A percentile compares a stretch with the other conserved stretches of the same genome.
Conservation (phyloP, 2,797 vertebrate species). For the Ctenopoma kingsleyae region DNA sequence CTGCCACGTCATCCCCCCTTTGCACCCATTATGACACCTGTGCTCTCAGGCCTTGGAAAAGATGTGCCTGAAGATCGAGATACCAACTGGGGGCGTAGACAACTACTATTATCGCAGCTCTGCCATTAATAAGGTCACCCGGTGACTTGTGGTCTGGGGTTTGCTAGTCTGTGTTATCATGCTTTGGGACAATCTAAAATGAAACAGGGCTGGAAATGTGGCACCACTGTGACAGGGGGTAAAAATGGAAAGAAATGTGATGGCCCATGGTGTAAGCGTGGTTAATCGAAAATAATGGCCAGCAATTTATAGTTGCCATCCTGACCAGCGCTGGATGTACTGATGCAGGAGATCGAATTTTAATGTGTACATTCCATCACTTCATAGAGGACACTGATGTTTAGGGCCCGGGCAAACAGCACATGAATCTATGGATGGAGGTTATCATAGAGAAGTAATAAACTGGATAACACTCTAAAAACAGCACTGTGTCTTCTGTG, state of each 20-base stretch:
- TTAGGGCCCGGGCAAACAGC: constrained; percentile 64
- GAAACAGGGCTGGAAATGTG: constrained; percentile 69
- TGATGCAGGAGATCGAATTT: constrained; percentile 84
- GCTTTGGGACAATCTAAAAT: constrained; percentile 72
- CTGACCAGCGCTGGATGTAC: constrained; percentile 75
- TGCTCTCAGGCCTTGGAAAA: constrained; percentile 59
- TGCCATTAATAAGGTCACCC: constrained; percentile 70
- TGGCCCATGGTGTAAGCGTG: constrained; percentile 68
- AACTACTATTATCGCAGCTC: constrained; percentile 60
- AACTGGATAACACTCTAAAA: constrained; percentile 47
- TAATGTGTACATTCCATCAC: constrained; percentile 81
- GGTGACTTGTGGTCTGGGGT: constrained; percentile 63
- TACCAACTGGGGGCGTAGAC: constrained; percentile 69
- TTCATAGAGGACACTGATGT: constrained; percentile 72
- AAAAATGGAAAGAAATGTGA: constrained; percentile 74
- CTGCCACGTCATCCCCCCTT: constrained; percentile 38
- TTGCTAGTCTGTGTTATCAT: constrained; percentile 70
- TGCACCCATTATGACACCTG: constrained; percentile 40
- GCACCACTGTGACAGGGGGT: constrained; percentile 55
- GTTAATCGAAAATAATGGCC: constrained; percentile 84
- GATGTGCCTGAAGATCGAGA: constrained; percentile 73
- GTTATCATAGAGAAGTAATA: constrained; percentile 71
- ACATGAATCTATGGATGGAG: constrained; percentile 67
- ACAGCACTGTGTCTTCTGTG: constrained; percentile 20
- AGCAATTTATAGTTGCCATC: constrained; percentile 79